Conservation (phyloP, 2,113 vertebrate species). For the Pterophyllum scalare region DNA sequence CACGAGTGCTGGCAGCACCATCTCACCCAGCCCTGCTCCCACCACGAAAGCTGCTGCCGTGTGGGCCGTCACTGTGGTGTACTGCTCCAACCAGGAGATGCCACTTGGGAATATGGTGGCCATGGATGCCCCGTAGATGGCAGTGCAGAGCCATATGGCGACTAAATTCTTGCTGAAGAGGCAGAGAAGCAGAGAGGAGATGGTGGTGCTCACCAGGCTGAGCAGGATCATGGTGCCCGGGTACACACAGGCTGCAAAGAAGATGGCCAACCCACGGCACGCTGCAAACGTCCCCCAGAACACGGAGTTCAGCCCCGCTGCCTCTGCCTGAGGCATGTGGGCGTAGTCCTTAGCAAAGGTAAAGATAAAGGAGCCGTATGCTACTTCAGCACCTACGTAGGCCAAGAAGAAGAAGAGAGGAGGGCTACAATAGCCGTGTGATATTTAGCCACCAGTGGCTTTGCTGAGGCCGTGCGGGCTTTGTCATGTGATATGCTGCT, state of each 20-base stretch:
- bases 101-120: slow-evolving; percentile 92
- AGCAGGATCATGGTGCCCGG: slow-evolving; percentile 90
- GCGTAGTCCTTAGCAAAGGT: slow-evolving; percentile 83
- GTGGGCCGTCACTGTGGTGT: slow-evolving; percentile 85
- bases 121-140: slow-evolving; percentile 90
- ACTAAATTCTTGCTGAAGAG: slow-evolving; percentile 75
- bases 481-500: slow-evolving; percentile 56
- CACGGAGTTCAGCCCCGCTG: slow-evolving; percentile 88
- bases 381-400: slow-evolving; percentile 92
- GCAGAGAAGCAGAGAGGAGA: slow-evolving; percentile 82
- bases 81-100: slow-evolving; percentile 94
- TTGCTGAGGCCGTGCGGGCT: slow-evolving; percentile 54
- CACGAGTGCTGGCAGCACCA: slow-evolving; percentile 87
- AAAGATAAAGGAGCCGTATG: slow-evolving; percentile 91
- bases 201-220: slow-evolving; percentile 82
- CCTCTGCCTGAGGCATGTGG: slow-evolving; percentile 78
- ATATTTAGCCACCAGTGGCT: slow-evolving; percentile 76
- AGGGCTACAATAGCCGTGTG: slow-evolving; percentile 84
- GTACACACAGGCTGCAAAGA: slow-evolving; percentile 84
- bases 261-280: slow-evolving; percentile 86
- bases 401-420: slow-evolving; percentile 90
- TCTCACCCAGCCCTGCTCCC: slow-evolving; percentile 90
- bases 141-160: slow-evolving; percentile 84
- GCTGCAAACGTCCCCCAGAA: slow-evolving; percentile 91
- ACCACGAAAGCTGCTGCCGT: slow-evolving; percentile 86